Evolutionary conservation across 2,888 invertebrate species (phyloP).

Genomic region (Pterostichus madidus): DNA sequence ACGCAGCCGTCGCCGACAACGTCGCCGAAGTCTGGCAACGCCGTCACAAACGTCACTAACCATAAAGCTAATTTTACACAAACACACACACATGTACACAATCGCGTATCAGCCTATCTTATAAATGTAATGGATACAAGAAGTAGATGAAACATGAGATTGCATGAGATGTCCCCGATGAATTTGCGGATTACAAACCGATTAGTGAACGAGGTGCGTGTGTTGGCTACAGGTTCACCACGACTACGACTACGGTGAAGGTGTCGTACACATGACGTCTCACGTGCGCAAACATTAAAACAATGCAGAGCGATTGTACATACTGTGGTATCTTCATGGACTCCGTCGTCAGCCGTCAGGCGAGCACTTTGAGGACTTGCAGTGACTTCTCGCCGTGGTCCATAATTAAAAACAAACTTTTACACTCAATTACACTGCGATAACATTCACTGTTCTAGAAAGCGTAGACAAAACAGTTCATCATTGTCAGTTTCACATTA

Average conservation of each 20-base stretch:
- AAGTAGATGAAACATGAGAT: neutral
- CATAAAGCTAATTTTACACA: conserved; percentile 22
- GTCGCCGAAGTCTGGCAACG: conserved; percentile 41
- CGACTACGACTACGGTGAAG: conserved; percentile 26
- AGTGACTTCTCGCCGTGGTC: conserved; percentile 49
- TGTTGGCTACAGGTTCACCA: conserved; percentile 5
- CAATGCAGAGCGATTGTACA: conserved; percentile 17
- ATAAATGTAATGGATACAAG: conserved; percentile 18
- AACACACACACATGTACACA: conserved; percentile 39
- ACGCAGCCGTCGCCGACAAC: neutral
- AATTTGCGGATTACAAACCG: conserved; percentile 6
- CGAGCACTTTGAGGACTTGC: conserved; percentile 51
- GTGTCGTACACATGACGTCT: conserved; percentile 51
- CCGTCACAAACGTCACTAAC: conserved; percentile 55
- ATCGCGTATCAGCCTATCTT: neutral
- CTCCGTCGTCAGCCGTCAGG: conserved; percentile 43
- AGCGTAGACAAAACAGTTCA: conserved; percentile 19
- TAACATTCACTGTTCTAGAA: conserved; percentile 46
- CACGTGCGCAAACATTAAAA: conserved; percentile 30
- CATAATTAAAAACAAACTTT: conserved; percentile 60
- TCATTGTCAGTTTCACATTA: conserved; percentile 40
- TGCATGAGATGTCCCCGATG: conserved; percentile 9
- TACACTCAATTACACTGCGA: conserved; percentile 34
- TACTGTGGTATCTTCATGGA: conserved; percentile 64
- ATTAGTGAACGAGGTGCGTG: neutral